These are phyloP conservation scores for Yasuhikotakia modesta DNA, from an alignment of 2,797 vertebrate genomes.

Conservation along the genomic window DNA sequence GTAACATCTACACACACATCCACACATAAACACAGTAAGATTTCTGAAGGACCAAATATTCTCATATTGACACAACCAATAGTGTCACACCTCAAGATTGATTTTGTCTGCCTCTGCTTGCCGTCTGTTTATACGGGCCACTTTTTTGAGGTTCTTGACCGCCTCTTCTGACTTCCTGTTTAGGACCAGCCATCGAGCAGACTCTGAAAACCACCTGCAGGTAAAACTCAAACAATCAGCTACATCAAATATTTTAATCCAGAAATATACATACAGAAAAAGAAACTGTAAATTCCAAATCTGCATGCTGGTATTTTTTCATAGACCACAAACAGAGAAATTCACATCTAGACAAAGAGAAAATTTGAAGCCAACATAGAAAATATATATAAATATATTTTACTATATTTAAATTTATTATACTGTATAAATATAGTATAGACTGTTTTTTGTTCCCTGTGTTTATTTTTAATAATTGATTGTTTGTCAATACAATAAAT, in stretches of 20 bases:
- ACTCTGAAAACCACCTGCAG: conserved; percentile 86
- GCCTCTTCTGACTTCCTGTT: conserved; percentile 76
- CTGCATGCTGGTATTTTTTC: too few species aligned
- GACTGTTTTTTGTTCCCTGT: too few species aligned
- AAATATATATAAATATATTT: too few species aligned
- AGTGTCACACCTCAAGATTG: conserved; percentile 66
- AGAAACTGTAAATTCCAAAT: background rate
- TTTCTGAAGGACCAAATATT: background rate
- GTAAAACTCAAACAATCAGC: background rate
- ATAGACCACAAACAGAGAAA: too few species aligned
- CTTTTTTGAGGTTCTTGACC: conserved; percentile 75
- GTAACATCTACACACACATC: conserved; percentile 71
- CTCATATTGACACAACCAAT: background rate
- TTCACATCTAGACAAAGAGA: too few species aligned
- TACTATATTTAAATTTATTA: too few species aligned
- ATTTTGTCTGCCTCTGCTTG: conserved; percentile 74
- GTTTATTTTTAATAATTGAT: too few species aligned
- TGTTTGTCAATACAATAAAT: too few species aligned
- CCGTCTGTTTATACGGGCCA: conserved; percentile 77
- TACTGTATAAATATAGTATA: too few species aligned
- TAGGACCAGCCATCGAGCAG: conserved; percentile 85
- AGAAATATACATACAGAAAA: background rate
- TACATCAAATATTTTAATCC: background rate
- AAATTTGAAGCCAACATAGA: too few species aligned
- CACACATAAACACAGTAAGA: conserved; percentile 3